Conservation (phyloP, 2,113 vertebrate species). For the Tautogolabrus adspersus region DNA sequence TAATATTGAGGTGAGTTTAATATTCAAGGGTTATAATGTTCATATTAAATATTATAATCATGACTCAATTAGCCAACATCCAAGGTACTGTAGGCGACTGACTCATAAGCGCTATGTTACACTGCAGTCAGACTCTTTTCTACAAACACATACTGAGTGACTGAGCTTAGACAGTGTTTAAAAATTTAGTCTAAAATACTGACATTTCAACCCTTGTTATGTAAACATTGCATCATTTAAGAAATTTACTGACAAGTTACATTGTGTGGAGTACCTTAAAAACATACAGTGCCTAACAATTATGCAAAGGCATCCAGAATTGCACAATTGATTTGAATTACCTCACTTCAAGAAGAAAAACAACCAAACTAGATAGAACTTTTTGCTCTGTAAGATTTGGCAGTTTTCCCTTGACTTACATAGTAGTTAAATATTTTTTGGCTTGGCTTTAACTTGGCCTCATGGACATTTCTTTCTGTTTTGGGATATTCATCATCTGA, state of each 20-base stretch:
- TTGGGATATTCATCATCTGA: not conserved
- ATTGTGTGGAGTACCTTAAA: no score
- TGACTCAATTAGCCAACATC: constrained; percentile 47
- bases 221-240: constrained; percentile 1
- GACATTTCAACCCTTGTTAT: not conserved
- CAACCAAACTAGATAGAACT: no score
- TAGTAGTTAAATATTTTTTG: not conserved
- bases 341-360: no score
- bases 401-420: not conserved
- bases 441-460: not conserved
- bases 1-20: constrained; percentile 41
- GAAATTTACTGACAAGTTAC: not conserved
- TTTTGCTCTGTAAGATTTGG: not conserved
- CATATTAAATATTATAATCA: constrained; percentile 50
- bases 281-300: no score
- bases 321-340: no score
- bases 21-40: not conserved
- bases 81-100: constrained; percentile 32
- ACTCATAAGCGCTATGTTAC: constrained; percentile 31
- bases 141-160: constrained; percentile 8
- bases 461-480: not conserved
- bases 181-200: not conserved
- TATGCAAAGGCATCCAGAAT: no score
- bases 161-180: not conserved
- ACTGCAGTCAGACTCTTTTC: not conserved